These are phyloP conservation scores for Gnathonemus echidnorhynchus DNA, from an alignment of 2,113 vertebrate genomes.

Conservation along the genomic window DNA sequence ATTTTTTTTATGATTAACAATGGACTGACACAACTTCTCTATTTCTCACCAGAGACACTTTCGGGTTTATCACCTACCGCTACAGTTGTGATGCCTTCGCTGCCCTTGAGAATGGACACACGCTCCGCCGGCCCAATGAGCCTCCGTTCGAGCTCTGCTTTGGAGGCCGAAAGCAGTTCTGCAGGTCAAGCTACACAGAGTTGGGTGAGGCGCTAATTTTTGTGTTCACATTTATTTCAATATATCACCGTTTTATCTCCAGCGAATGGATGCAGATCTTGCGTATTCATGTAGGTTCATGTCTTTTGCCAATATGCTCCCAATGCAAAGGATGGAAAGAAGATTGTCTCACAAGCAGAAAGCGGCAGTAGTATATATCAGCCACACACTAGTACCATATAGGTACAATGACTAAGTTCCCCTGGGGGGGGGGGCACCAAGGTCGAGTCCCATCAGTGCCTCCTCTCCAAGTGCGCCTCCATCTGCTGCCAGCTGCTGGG, in stretches of 20 bases:
- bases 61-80: constrained; percentile 99
- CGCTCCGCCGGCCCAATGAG: constrained; percentile 83
- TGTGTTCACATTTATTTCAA: neutral
- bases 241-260: neutral
- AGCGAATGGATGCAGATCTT: neutral
- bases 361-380: neutral
- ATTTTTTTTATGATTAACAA: neutral
- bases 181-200: constrained; percentile 97
- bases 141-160: constrained; percentile 96
- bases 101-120: constrained; percentile 96
- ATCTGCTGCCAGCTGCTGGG: constrained; percentile 52
- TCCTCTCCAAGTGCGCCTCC: constrained; percentile 31
- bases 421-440: constrained; percentile 29
- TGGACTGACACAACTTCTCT: constrained; percentile 41
- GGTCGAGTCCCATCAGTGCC: constrained; percentile 40
- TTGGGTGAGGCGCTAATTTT: constrained; percentile 72
- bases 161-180: constrained; percentile 89
- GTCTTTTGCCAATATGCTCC: neutral
- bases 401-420: neutral
- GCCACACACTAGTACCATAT: neutral
- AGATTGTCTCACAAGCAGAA: constrained; percentile 7
- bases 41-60: constrained; percentile 82
- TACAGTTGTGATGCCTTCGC: constrained; percentile 96
- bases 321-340: constrained; percentile 26
- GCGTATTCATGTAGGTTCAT: neutral